These are phyloP conservation scores for Philotrypesis tridentata DNA, from an alignment of 1,140 invertebrate genomes.

Conservation along the genomic window DNA sequence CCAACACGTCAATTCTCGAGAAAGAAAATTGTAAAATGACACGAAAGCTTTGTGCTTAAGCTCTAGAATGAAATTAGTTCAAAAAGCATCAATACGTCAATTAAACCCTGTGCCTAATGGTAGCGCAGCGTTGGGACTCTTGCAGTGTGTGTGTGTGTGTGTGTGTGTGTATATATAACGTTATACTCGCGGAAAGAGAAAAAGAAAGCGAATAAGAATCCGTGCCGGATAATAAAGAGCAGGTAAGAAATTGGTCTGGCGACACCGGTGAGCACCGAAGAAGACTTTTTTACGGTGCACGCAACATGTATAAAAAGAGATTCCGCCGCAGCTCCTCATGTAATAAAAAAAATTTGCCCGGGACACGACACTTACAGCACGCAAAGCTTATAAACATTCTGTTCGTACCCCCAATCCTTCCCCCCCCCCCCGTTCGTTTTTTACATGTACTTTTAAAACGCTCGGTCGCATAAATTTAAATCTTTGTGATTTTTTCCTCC, in stretches of 20 bases:
- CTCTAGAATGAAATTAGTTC: constrained; percentile 10
- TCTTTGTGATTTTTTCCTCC: background rate
- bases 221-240: background rate
- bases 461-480: background rate
- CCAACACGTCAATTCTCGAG: background rate
- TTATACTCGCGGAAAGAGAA: background rate
- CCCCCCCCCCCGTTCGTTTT: background rate
- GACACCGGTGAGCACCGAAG: constrained; percentile 11
- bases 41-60: background rate
- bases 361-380: background rate
- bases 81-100: constrained; percentile 19
- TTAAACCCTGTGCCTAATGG: background rate
- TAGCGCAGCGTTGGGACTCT: background rate
- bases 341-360: constrained; percentile 5
- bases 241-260: constrained; percentile 14
- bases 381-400: background rate
- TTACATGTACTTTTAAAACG: background rate
- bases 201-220: background rate
- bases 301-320: background rate
- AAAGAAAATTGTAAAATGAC: background rate
- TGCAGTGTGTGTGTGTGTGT: no score
- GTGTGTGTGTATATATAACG: background rate
- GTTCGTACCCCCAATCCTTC: no score
- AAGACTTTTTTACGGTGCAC: background rate
- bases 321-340: background rate